These are phyloP conservation scores for Natrix natrix DNA, from an alignment of 2,797 vertebrate species.

Conservation along the genomic window DNA sequence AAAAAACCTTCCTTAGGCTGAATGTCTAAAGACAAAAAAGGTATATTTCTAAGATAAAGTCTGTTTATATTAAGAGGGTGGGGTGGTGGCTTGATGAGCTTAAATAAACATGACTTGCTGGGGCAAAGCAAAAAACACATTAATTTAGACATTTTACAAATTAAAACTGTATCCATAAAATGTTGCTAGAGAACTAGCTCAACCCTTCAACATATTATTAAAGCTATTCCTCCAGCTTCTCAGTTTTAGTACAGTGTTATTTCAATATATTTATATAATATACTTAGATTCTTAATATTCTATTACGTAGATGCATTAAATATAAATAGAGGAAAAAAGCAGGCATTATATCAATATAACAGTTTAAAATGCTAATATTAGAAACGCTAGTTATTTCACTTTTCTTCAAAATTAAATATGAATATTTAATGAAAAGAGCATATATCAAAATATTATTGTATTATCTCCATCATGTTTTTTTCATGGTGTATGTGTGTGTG, in stretches of 20 bases:
- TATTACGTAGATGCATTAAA: neutral
- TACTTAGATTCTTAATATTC: neutral
- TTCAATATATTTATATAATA: neutral
- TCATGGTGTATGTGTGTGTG: too few relatives aligned
- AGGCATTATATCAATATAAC: neutral
- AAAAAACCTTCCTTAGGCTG: neutral
- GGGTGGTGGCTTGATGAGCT: neutral
- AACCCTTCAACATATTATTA: neutral
- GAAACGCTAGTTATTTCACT: neutral
- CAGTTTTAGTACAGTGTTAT: neutral
- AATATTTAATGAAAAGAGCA: neutral
- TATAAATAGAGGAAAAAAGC: neutral
- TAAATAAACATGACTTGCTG: neutral
- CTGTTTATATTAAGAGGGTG: neutral
- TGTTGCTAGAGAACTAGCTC: neutral
- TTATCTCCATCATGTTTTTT: too few relatives aligned
- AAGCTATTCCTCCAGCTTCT: neutral
- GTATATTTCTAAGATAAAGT: neutral
- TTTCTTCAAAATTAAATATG: neutral
- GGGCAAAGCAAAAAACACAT: neutral
- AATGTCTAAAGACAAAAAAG: neutral
- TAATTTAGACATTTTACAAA: neutral
- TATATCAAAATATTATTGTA: neutral
- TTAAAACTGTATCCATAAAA: neutral
- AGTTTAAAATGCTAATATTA: neutral